Evolutionary conservation across 1,140 invertebrate species (phyloP).

Genomic region (Macrosteles quadrilineatus): DNA sequence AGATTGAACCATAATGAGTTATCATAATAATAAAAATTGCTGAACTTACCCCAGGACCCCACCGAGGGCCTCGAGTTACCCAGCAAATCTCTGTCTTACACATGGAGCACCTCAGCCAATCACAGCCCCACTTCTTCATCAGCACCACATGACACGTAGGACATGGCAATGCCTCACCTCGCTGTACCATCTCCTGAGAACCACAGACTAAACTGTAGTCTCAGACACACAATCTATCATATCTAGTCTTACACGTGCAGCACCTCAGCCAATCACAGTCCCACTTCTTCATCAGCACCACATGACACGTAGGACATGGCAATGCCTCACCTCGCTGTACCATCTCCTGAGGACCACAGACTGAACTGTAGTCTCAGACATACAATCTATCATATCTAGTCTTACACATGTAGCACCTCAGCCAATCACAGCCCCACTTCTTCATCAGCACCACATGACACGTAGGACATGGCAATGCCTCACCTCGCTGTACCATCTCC

Average conservation of each 20-base stretch:
- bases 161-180: constrained; percentile 77
- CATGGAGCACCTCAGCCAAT: constrained; percentile 90
- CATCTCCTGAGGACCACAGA: no score
- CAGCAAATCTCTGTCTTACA: constrained; percentile 96
- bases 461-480: constrained; percentile 66
- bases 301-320: no score
- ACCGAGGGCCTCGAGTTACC: constrained; percentile 85
- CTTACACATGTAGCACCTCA: no score
- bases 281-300: no score
- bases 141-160: constrained; percentile 63
- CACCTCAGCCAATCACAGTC: constrained; percentile 95
- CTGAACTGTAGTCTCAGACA: no score
- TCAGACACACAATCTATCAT: no score
- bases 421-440: no score
- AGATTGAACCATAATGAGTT: no score
- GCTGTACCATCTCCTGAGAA: constrained; percentile 74
- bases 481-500: constrained; percentile 75
- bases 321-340: constrained; percentile 83
- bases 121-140: constrained; percentile 94
- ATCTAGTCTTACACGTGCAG: constrained; percentile 93
- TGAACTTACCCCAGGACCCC: constrained; percentile 72
- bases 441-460: no score
- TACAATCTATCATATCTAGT: not conserved
- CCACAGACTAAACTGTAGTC: no score
- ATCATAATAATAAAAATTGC: no score